Conservation (phyloP, 2,797 vertebrate species). For the Dallia pectoralis region DNA sequence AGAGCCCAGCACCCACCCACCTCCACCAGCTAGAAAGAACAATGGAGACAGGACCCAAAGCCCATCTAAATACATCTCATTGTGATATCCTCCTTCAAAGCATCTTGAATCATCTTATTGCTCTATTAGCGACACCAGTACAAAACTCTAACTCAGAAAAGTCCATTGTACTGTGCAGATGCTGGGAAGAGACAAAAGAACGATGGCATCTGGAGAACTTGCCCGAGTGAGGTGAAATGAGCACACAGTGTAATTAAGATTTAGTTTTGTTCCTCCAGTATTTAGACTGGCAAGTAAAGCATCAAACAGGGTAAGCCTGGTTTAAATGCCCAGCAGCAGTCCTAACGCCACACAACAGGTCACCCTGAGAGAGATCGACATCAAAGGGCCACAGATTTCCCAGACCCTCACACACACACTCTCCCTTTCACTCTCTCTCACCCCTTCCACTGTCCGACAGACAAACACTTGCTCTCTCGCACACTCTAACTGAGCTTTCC, state of each 20-base stretch:
- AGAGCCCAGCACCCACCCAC: background rate
- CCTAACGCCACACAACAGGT: conserved; percentile 43
- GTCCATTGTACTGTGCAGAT: background rate
- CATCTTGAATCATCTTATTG: background rate
- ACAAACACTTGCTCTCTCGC: background rate
- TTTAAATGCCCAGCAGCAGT: conserved; percentile 68
- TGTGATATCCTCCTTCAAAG: background rate
- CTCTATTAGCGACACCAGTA: background rate
- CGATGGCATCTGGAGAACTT: background rate
- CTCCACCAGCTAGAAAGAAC: background rate
- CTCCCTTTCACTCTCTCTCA: conserved; percentile 21
- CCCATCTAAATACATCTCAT: background rate
- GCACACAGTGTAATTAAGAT: background rate
- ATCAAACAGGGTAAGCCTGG: conserved; percentile 52
- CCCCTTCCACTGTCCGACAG: conserved; percentile 20
- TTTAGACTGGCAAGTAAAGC: conserved; percentile 40
- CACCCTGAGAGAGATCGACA: conserved; percentile 7
- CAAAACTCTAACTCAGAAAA: background rate
- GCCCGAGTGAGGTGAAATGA: background rate
- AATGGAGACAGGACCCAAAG: background rate
- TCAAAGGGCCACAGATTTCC: conserved; percentile 9
- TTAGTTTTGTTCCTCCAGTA: conserved; percentile 32
- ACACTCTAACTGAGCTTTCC: background rate
- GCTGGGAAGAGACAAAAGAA: background rate
- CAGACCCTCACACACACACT: conserved; percentile 24